Evolutionary conservation across 2,797 vertebrate genomes (phyloP).

Genomic region (Tokudaia tokunoshimensis): DNA sequence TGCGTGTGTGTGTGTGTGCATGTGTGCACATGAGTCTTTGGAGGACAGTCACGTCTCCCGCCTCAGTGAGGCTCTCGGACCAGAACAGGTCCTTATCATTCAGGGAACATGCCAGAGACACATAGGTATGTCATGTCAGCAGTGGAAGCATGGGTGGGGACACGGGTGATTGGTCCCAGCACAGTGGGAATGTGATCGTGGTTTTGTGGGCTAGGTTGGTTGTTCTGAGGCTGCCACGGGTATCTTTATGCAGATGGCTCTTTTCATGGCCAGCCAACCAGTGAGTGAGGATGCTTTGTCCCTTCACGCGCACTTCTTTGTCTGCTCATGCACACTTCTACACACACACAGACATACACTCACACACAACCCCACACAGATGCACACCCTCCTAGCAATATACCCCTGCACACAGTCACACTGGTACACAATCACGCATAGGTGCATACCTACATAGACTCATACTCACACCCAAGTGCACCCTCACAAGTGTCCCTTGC

Average conservation of each 20-base stretch:
- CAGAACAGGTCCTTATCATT: neutral
- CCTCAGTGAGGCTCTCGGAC: neutral
- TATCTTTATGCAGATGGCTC: no score
- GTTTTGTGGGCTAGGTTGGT: neutral
- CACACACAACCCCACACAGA: neutral
- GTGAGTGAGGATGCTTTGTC: neutral
- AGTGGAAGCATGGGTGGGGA: accelerated
- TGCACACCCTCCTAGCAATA: neutral
- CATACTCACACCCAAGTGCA: neutral
- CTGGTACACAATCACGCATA: neutral
- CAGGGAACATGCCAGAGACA: neutral
- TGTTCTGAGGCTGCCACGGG: neutral
- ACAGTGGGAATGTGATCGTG: no score
- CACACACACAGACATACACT: neutral
- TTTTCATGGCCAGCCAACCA: neutral
- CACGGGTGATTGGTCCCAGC: neutral
- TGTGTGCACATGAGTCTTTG: neutral
- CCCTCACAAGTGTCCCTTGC: neutral
- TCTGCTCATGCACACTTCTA: neutral
- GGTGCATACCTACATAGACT: neutral
- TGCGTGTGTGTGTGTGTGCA: neutral
- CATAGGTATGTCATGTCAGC: neutral
- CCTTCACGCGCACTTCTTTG: neutral
- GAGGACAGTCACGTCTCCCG: neutral
- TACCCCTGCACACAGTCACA: neutral